Evolutionary conservation across 2,113 vertebrate genomes (phyloP).

Genomic region (Nothocercus nigrocapillus): DNA sequence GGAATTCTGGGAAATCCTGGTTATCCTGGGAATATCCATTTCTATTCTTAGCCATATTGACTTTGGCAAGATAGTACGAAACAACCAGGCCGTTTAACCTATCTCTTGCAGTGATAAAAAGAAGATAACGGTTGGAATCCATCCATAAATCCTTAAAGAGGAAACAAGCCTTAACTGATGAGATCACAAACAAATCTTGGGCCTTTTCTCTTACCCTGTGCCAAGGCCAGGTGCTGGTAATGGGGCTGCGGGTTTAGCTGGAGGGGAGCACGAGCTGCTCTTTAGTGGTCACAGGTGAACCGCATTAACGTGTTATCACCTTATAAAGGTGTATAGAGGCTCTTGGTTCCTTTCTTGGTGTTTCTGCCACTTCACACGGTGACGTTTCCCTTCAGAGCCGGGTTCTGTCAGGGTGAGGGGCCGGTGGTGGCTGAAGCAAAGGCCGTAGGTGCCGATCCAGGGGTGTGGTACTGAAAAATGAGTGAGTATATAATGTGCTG

Average conservation of each 20-base stretch:
- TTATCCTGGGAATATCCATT: no score
- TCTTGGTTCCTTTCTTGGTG: not conserved
- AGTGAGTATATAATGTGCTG: no score
- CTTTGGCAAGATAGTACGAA: fast-evolving
- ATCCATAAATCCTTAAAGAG: not conserved
- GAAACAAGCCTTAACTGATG: not conserved
- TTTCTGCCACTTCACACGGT: not conserved
- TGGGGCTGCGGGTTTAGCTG: no score
- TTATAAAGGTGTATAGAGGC: no score
- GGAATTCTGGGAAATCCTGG: not conserved
- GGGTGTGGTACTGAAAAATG: not conserved
- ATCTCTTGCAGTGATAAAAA: fast-evolving
- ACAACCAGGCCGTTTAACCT: fast-evolving
- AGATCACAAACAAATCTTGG: no score
- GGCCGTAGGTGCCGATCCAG: not conserved
- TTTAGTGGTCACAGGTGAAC: no score
- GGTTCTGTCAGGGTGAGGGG: not conserved
- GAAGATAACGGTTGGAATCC: not conserved
- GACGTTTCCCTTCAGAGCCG: no score
- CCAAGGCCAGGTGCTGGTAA: no score
- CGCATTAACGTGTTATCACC: no score
- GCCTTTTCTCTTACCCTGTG: no score
- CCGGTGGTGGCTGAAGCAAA: no score
- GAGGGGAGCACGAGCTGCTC: not conserved
- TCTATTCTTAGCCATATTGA: fast-evolving